Evolutionary conservation across 2,797 vertebrate species (phyloP), one percentile per base, ranked within the genome.

Genomic region (Periparus ater): DNA sequence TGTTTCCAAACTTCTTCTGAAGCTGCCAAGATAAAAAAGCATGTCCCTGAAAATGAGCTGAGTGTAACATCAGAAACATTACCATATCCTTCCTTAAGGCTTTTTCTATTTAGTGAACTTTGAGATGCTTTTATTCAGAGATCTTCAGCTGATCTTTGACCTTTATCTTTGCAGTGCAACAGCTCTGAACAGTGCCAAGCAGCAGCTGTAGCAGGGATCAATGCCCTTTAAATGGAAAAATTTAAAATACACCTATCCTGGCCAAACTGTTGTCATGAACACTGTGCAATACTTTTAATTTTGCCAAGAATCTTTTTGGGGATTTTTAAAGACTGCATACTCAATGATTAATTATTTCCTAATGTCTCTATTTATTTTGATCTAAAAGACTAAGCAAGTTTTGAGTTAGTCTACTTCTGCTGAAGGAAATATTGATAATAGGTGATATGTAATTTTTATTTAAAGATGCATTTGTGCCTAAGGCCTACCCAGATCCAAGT

Each of bases 1-100:
- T 34, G 2, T 98, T 78, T 73, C 98, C 98, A 29, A 94, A 98
- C 84, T 96, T 96, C 72, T 62, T 58, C 17, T 30, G 84, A 62
- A 98, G 81, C 98, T 98, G 93, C 16, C 79, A 75, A 90, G 57
- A 82, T 34, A 75, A 57, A 83, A 55, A 57, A 81, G 7, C 13
- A 81, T 2, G 2, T 75, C 10, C 32, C 48, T 58, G 67, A 70
- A 95, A 89, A 79, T 50, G 5, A 85, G 32, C 68, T 65, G 71
- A 89, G n/a, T 30, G 38, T n/a, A 62, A 57, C 1, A 0, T 42
- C 29, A 73, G 45, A 81, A 93, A 36, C 45, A 57, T 11, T 70
- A 48, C 9, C 40, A 4, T 47, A 66, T 44, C 36, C 32, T 88
- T 86, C 48, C 15, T 61, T 55, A 68, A 19, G 29, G 17, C 22